phyloP scores from a whole-genome alignment of 2,888 invertebrate genomes.

The Cynaeus angustus region DNA sequence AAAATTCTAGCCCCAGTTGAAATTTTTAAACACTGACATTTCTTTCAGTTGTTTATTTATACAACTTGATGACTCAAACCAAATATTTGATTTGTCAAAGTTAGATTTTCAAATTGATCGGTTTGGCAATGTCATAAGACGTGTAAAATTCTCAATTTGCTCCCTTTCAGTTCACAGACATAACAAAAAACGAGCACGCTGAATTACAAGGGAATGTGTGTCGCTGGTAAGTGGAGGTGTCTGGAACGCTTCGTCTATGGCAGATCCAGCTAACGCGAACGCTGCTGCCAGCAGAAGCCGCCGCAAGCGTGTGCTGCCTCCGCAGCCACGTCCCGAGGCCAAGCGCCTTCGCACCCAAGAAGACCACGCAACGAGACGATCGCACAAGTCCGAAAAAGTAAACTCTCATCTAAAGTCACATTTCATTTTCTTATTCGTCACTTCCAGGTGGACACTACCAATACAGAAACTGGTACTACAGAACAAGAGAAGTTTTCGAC shows the following conservation, averaged over 20 bases:
- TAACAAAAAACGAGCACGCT: slow-evolving; percentile 62
- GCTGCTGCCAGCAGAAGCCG: slow-evolving; percentile 75
- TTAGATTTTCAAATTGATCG: slow-evolving; percentile 40
- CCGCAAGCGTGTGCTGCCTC: slow-evolving; percentile 74
- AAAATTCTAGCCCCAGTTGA: neutral
- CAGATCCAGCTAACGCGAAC: slow-evolving; percentile 89
- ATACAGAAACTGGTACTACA: neutral
- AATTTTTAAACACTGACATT: slow-evolving; percentile 45
- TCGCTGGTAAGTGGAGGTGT: slow-evolving; percentile 76
- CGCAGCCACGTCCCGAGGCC: slow-evolving; percentile 76
- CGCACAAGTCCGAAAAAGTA: slow-evolving; percentile 6
- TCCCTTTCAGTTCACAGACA: slow-evolving; percentile 61
- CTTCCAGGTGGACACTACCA: slow-evolving; percentile 33
- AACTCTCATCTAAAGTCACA: neutral
- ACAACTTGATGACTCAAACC: slow-evolving; percentile 39
- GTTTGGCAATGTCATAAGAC: slow-evolving; percentile 14
- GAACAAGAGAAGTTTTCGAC: slow-evolving; percentile 2
- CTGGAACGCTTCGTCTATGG: slow-evolving; percentile 91
- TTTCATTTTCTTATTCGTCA: neutral
- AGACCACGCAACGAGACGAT: slow-evolving; percentile 48
- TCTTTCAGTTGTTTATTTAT: slow-evolving; percentile 48
- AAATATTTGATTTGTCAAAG: slow-evolving; percentile 41
- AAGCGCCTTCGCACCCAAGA: slow-evolving; percentile 74
- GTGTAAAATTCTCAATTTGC: slow-evolving; percentile 20
- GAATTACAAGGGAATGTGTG: slow-evolving; percentile 71